Evolutionary conservation across 2,797 vertebrate species (phyloP).

Genomic region (Xyrichtys novacula): DNA sequence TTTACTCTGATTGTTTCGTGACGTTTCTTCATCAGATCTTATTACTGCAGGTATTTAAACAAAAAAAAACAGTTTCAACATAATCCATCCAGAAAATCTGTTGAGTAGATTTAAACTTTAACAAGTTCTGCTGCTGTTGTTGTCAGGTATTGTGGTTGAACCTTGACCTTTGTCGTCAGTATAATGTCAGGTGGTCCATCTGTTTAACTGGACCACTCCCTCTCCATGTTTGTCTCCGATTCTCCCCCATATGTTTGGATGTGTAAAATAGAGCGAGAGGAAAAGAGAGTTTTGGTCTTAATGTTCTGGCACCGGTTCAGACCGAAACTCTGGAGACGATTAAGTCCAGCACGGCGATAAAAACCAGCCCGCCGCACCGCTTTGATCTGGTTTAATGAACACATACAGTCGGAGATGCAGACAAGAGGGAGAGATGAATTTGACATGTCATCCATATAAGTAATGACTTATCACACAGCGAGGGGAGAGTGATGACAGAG

Average conservation of each 20-base stretch:
- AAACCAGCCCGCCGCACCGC: conserved; percentile 48
- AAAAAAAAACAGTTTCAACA: too few relatives aligned
- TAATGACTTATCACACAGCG: conserved; percentile 17
- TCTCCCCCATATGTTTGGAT: conserved; percentile 23
- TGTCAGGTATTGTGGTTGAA: conserved; percentile 15
- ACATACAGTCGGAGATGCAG: conserved; percentile 28
- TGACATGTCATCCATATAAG: conserved; percentile 22
- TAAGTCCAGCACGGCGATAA: conserved; percentile 46
- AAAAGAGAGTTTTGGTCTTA: conserved; percentile 9
- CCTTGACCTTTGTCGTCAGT: conserved; percentile 45
- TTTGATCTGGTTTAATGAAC: conserved; percentile 73
- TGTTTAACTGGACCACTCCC: conserved; percentile 41
- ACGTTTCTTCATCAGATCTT: not conserved
- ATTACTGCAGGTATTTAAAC: not conserved
- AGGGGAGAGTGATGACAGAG: conserved; percentile 5
- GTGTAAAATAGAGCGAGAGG: conserved; percentile 29
- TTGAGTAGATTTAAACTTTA: conserved; percentile 13
- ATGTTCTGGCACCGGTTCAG: conserved; percentile 34
- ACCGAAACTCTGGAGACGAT: conserved; percentile 66
- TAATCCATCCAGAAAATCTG: too few relatives aligned
- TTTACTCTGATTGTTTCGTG: not conserved
- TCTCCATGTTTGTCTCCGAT: conserved; percentile 34
- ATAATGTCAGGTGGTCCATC: conserved; percentile 57
- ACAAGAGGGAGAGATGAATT: conserved; percentile 27
- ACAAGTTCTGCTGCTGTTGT: conserved; percentile 25